phyloP scores from a whole-genome alignment of 2,888 invertebrate genomes.

The Phoenoteleia sp. region DNA sequence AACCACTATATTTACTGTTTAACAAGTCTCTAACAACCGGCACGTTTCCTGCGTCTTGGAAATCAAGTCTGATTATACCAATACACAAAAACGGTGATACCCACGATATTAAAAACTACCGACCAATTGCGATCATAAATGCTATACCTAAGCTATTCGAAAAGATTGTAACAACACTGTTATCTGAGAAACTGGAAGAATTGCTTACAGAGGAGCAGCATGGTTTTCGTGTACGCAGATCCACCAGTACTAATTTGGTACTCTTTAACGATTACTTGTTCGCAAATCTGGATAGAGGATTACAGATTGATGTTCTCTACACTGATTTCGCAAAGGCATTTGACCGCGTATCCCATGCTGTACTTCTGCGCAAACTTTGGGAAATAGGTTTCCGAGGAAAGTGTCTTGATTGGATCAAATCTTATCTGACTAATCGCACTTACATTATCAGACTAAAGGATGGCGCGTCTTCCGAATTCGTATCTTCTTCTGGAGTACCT shows the following conservation, averaged over 20 bases:
- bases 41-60: not conserved
- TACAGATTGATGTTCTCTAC: not conserved
- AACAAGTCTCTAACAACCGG: constrained; percentile 3
- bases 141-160: not conserved
- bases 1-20: not conserved
- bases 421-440: too few relatives aligned
- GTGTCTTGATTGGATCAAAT: not conserved
- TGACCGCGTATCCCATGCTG: too few relatives aligned
- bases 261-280: not conserved
- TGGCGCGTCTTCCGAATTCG: too few relatives aligned
- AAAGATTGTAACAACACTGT: not conserved
- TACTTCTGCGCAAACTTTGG: not conserved
- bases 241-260: not conserved
- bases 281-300: not conserved
- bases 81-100: not conserved
- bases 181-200: not conserved
- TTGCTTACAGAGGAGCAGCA: not conserved
- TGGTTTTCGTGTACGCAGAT: not conserved
- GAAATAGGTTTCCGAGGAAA: not conserved
- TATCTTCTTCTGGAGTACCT: too few relatives aligned
- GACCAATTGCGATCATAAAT: not conserved
- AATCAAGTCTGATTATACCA: not conserved
- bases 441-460: too few relatives aligned
- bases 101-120: not conserved
- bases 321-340: too few relatives aligned